Evolutionary conservation across 2,888 invertebrate genomes (phyloP).

Genomic region (Perizoma affinitatum): DNA sequence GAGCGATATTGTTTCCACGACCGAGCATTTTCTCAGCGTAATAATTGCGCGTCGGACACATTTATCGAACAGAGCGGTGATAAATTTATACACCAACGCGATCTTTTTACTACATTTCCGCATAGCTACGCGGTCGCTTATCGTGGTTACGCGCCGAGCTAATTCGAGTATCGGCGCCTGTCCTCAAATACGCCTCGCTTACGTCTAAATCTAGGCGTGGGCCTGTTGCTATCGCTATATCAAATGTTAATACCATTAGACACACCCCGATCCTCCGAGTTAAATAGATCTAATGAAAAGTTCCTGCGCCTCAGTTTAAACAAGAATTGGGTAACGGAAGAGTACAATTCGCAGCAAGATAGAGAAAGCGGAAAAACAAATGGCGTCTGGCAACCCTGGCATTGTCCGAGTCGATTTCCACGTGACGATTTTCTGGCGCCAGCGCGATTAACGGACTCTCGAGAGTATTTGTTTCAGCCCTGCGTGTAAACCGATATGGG

Average conservation of each 20-base stretch:
- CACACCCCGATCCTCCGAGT: slow-evolving; percentile 44
- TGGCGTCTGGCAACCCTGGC: slow-evolving; percentile 35
- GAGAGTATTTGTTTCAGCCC: slow-evolving; percentile 74
- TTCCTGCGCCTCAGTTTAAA: slow-evolving; percentile 1
- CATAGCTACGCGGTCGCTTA: slow-evolving; percentile 72
- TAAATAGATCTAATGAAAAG: slow-evolving; percentile 11
- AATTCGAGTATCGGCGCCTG: slow-evolving; percentile 74
- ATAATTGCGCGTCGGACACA: slow-evolving; percentile 64
- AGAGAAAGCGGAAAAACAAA: slow-evolving; percentile 12
- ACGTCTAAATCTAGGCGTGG: slow-evolving; percentile 65
- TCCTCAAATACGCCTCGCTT: slow-evolving; percentile 66
- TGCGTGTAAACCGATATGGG: slow-evolving; percentile 76
- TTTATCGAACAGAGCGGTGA: slow-evolving; percentile 68
- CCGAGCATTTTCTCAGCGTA: slow-evolving; percentile 55
- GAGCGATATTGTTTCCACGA: slow-evolving; percentile 61
- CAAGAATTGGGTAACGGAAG: slow-evolving; percentile 5
- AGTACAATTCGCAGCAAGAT: slow-evolving; percentile 9
- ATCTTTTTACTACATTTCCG: slow-evolving; percentile 78
- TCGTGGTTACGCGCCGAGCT: slow-evolving; percentile 69
- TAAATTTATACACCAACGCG: slow-evolving; percentile 78
- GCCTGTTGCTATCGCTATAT: slow-evolving; percentile 54
- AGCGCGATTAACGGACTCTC: slow-evolving; percentile 71
- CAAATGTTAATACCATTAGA: slow-evolving; percentile 43
- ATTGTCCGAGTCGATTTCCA: slow-evolving; percentile 63
- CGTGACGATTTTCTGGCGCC: slow-evolving; percentile 76